Conservation (phyloP, 1,140 invertebrate genomes). For the Nasonia giraulti region DNA sequence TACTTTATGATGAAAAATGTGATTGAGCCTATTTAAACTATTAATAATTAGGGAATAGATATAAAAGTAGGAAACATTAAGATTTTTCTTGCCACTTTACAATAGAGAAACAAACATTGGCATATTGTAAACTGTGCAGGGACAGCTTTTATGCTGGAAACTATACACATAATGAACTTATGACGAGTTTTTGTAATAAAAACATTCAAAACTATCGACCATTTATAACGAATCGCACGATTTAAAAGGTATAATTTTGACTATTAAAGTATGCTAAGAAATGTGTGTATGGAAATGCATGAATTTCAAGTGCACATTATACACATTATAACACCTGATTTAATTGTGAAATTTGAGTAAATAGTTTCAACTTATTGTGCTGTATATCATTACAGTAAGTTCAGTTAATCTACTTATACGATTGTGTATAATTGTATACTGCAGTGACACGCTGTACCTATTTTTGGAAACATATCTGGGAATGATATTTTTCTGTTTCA, state of each 20-base stretch:
- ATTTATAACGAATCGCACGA: not conserved
- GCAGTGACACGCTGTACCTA: no score
- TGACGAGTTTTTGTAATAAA: no score
- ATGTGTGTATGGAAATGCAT: not conserved
- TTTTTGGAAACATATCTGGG: not conserved
- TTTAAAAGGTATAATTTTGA: not conserved
- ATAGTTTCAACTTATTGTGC: no score
- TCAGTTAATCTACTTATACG: no score
- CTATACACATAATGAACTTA: no score
- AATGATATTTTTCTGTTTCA: not conserved
- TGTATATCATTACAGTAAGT: no score
- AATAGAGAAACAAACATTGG: not conserved
- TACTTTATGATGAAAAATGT: not conserved
- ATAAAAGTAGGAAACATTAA: not conserved
- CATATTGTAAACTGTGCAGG: not conserved
- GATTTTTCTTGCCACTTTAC: not conserved
- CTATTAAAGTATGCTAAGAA: not conserved
- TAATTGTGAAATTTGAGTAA: not conserved
- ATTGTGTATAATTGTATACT: no score
- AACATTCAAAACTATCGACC: not conserved
- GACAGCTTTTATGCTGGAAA: not conserved
- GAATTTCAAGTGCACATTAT: not conserved
- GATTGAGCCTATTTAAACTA: slow-evolving; percentile 1
- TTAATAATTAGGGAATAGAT: not conserved
- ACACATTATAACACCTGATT: not conserved